Percentiles rank a stretch among this genome's conserved stretches.
These are phyloP conservation scores for Ferdinandea cuprea DNA, from an alignment of 2,888 invertebrate species.

Conservation along the genomic window DNA sequence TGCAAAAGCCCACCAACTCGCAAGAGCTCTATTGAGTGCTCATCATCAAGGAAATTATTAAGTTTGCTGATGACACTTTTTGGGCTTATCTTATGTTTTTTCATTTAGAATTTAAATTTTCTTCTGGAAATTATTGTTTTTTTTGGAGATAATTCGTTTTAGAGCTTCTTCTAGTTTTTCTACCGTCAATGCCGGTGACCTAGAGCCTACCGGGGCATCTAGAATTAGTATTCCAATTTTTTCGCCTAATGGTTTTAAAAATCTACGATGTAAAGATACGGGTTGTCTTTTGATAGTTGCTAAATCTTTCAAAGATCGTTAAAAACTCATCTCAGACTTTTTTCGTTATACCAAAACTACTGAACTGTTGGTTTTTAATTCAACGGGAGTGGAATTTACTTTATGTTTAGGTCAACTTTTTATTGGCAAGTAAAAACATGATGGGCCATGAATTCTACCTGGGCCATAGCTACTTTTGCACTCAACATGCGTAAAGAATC, in stretches of 20 bases:
- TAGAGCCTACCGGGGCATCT: background rate
- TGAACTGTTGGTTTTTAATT: background rate
- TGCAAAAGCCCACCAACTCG: constrained; percentile 19
- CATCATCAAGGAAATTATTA: constrained; percentile 10
- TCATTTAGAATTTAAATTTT: constrained; percentile 2
- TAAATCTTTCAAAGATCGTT: background rate
- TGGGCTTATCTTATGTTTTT: constrained; percentile 10
- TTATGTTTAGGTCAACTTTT: constrained; percentile 9
- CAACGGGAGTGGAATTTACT: background rate
- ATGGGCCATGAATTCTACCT: too few relatives aligned
- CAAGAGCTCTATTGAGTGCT: background rate
- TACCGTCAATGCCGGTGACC: background rate
- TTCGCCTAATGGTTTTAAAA: background rate
- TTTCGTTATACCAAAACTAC: background rate
- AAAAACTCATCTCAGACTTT: background rate
- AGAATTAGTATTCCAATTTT: background rate
- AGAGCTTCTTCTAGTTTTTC: background rate
- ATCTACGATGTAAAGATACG: background rate
- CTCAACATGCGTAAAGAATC: too few relatives aligned
- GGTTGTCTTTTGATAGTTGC: background rate
- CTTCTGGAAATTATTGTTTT: background rate
- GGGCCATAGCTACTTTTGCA: too few relatives aligned
- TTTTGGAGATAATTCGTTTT: background rate
- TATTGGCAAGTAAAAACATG: background rate
- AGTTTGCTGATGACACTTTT: constrained; percentile 11